Base-by-base conservation (phyloP, 1,140 invertebrate genomes). In the Scaptomyza montana region DNA sequence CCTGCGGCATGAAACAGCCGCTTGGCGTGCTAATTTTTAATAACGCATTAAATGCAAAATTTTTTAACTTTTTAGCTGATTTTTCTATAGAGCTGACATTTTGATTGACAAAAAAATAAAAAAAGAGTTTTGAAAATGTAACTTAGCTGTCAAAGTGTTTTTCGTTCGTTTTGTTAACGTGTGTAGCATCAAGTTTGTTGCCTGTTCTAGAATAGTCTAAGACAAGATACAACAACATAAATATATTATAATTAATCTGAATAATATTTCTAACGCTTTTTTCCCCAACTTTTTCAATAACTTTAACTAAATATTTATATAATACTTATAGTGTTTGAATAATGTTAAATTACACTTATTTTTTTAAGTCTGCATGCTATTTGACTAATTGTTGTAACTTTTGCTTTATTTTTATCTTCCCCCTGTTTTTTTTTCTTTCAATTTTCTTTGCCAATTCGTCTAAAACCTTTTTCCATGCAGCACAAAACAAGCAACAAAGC, bases 401-500 rank as follows among this genome's bases (percentile, higher is more conserved):
- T 90, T 82, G 79, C 77, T 90, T 89, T 50, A 82, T 73, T 73
- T 77, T 64, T 80, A 60, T 79, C 61, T 72, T 33, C 30, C 49
- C 54, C 62, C 47, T n/a, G 39, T 56, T 13, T 46, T 50, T 46
- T 64, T 73, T 41, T 56, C 12, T 46, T 50, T 46, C 2, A 25
- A 25, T 64, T 73, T 41, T 74, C 49, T 54, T 61, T 57, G 66
- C 74, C 56, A 53, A 74, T 12, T 21, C 53, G 63, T 70, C 68
- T 78, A 89, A 89, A 84, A 80, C 67, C 49, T 85, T 72, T 87
- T 57, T 80, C 70, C 82, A 82, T 61, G 77, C 82, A 91, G 85
- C 81, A 82, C 89, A 89, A 89, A 80, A 90, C 86, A 90, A 78
- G 67, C 80, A 89, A 69, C 87, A 89, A 74, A 84, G 77, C 71